These are phyloP conservation scores for Pachliopta kotzebuea DNA, from an alignment of 2,888 invertebrate species.

Conservation along the genomic window DNA sequence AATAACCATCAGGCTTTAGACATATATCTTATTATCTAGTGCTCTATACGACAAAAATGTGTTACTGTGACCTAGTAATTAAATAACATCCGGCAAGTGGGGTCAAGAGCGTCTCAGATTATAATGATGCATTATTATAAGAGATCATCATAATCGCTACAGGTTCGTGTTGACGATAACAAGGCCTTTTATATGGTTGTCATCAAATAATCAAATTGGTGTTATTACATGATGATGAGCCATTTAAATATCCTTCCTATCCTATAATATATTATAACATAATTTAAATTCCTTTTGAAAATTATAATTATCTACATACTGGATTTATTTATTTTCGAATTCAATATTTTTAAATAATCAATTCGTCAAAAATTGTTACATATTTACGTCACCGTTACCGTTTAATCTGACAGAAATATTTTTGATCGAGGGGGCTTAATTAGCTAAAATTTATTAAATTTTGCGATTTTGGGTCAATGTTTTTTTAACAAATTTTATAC, in stretches of 20 bases:
- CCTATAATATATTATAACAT: too few relatives aligned
- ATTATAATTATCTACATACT: not conserved
- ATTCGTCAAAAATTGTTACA: too few relatives aligned
- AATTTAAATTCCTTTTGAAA: too few relatives aligned
- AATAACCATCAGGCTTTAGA: not conserved
- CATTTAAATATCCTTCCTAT: not conserved
- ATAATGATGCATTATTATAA: conserved; percentile 23
- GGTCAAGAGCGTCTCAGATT: conserved; percentile 19
- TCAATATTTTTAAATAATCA: too few relatives aligned
- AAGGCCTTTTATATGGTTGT: not conserved
- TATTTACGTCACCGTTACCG: too few relatives aligned
- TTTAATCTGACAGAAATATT: too few relatives aligned
- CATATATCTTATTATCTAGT: not conserved
- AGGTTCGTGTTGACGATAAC: not conserved
- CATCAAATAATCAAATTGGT: conserved; percentile 1
- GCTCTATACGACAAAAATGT: not conserved
- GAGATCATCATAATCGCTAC: conserved; percentile 6
- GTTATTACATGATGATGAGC: not conserved
- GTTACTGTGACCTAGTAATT: conserved; percentile 25
- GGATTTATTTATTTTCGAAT: too few relatives aligned
- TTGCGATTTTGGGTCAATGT: too few relatives aligned
- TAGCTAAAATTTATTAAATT: too few relatives aligned
- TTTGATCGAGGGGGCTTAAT: too few relatives aligned
- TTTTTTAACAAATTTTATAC: too few relatives aligned
- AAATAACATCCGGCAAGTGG: conserved; percentile 15